Conservation (phyloP, 1,140 invertebrate species). For the Drosophila ironensis region DNA sequence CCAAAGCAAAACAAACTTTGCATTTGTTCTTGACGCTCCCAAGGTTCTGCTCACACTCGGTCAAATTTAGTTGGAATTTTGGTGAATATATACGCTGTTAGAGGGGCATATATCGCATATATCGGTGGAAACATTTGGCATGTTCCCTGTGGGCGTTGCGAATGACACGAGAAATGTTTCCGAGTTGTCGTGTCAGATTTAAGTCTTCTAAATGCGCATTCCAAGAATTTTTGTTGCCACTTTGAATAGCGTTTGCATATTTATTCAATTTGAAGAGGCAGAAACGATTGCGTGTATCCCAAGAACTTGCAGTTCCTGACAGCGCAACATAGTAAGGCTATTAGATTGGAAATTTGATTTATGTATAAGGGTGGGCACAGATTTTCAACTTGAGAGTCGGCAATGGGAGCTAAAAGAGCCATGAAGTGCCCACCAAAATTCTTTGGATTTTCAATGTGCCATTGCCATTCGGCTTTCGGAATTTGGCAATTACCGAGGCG, state of each 20-base stretch:
- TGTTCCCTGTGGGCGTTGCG: slow-evolving; percentile 60
- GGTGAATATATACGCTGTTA: slow-evolving; percentile 46
- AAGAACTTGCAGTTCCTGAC: no score
- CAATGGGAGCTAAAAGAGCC: no score
- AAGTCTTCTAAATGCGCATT: slow-evolving; percentile 74
- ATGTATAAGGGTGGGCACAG: no score
- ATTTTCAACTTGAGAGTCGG: no score
- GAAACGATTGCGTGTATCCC: no score
- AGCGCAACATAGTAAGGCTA: no score
- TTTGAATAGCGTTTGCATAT: no score
- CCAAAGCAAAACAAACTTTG: slow-evolving; percentile 53
- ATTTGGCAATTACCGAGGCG: slow-evolving; percentile 26
- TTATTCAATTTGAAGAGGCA: no score
- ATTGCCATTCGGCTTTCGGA: slow-evolving; percentile 8
- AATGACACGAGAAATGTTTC: slow-evolving; percentile 65
- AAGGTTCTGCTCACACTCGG: slow-evolving; percentile 55
- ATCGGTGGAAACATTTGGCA: slow-evolving; percentile 41
- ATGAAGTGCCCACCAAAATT: no score
- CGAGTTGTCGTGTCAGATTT: slow-evolving; percentile 74
- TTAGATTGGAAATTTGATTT: no score
- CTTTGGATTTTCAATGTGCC: not conserved
- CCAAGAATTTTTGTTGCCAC: slow-evolving; percentile 76
- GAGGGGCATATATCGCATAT: slow-evolving; percentile 1
- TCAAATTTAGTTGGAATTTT: slow-evolving; percentile 63
- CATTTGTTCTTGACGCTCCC: slow-evolving; percentile 67